phyloP scores from a whole-genome alignment of 2,113 vertebrate genomes.

The Phyllostomus hastatus region DNA sequence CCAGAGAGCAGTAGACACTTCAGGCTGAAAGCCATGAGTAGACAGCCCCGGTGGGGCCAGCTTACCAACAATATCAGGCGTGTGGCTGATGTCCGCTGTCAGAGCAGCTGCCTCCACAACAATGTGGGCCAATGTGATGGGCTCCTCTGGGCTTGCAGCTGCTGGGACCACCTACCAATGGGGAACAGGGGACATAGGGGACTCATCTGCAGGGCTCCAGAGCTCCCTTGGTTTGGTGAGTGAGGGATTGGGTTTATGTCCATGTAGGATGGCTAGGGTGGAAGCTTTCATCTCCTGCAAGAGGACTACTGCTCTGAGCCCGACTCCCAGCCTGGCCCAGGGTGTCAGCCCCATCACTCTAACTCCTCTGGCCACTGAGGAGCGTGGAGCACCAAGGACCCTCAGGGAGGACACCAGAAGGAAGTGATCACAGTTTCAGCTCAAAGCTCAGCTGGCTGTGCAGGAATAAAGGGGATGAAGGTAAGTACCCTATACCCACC shows the following conservation, averaged over 20 bases:
- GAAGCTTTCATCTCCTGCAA: background rate
- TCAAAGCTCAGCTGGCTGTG: background rate
- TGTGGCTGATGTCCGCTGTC: constrained; percentile 73
- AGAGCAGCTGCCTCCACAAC: constrained; percentile 82
- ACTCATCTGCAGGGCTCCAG: background rate
- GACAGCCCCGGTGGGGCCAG: background rate
- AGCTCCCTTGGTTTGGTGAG: background rate
- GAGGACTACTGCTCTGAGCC: background rate
- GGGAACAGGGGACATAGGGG: background rate
- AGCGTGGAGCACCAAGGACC: background rate
- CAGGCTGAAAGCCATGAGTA: rapidly evolving
- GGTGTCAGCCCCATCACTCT: background rate
- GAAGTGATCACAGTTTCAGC: background rate
- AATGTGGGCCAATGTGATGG: constrained; percentile 84
- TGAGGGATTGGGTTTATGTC: background rate
- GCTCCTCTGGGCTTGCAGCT: constrained; percentile 73
- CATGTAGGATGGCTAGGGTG: background rate
- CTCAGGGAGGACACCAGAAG: background rate
- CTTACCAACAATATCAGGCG: constrained; percentile 80
- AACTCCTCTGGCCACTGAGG: background rate
- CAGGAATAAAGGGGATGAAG: background rate
- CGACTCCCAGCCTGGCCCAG: background rate
- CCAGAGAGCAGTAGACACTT: background rate
- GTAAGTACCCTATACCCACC: background rate
- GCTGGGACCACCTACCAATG: constrained; percentile 38